Base-by-base conservation (phyloP, 37 sponge, comb jelly and placozoan genomes). In the Ephydatia muelleri region DNA sequence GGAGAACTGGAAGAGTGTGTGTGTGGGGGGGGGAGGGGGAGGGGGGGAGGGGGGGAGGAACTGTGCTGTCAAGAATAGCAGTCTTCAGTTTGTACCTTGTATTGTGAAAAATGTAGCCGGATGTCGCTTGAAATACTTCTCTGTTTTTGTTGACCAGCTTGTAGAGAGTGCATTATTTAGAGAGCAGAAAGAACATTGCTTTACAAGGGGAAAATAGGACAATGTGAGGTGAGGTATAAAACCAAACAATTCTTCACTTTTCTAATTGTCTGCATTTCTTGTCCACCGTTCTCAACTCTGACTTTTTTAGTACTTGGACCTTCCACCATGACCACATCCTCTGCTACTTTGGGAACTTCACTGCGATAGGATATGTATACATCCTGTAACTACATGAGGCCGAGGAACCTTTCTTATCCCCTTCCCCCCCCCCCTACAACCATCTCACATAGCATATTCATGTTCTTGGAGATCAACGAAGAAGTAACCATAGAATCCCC, bases 401-500 rank as follows among this genome's bases (percentile, higher is more conserved):
- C 32, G 40, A 39, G 49, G 68, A 38, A 28, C 65, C 31, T 48
- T 48, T 43, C 67, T 67, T 64, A 49, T 3, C 21, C 32, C 40
- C 70, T 77, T 85, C 43, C 32, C 66, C 22, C 22, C 39, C 27
- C 31, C 79, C 30, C 79, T 64, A 79, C 9, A 48, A 28, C n/a
- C n/a, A 80, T 4, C 88, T 77, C 49, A 88, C 88, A 81, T 76
- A 4, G 68, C 77, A 75, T 92, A 95, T 14, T 73, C 80, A 76
- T 96, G 92, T 27, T 76, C 37, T 14, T 72, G 72, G 22, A 94
- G 82, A 81, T 98, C 98, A 29, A 84, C 75, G 75, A 95, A 94
- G 85, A 88, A 93, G 93, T 93, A 95, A 19, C 98, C 98, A 83
- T 91, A 89, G 91, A 86, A 93, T 57, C 98, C 98, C 91, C 93